A percentile compares a stretch with the other conserved stretches of the same genome.
Conservation (phyloP, 2,113 vertebrate genomes). For the Actenoides lindsayi region DNA sequence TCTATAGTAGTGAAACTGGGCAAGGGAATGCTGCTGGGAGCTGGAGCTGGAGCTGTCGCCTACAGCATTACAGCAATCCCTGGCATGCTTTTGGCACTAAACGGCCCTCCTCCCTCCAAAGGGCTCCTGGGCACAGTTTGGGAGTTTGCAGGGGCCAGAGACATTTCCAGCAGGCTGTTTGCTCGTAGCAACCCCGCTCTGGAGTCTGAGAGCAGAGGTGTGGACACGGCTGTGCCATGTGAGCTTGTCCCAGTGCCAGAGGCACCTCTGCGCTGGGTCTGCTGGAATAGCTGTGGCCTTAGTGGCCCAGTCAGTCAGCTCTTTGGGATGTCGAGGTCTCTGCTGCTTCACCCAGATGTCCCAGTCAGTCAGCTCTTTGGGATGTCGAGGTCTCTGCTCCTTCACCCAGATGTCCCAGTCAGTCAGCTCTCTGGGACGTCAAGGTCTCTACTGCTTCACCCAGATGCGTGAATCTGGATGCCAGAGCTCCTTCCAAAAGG, state of each 20-base stretch:
- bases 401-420: background rate
- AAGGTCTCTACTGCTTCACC: background rate
- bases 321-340: background rate
- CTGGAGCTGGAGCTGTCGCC: background rate
- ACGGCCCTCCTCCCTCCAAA: background rate
- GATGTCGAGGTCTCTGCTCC: background rate
- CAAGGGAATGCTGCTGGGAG: background rate
- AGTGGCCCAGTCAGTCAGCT: background rate
- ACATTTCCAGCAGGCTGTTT: background rate
- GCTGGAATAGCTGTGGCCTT: background rate
- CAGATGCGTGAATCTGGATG: background rate
- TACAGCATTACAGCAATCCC: accelerated
- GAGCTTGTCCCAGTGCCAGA: background rate
- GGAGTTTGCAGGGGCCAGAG: background rate
- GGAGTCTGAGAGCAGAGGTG: background rate
- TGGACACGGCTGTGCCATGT: background rate
- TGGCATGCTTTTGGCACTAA: accelerated
- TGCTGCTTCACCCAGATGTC: background rate
- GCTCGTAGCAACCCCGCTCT: background rate
- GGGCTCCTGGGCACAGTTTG: background rate
- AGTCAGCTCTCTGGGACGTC: background rate
- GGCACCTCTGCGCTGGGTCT: background rate
- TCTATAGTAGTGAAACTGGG: background rate
- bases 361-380: background rate
- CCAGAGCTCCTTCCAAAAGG: background rate